These are phyloP conservation scores for Dinothrombium tinctorium DNA, from an alignment of 1,140 invertebrate species.

Conservation along the genomic window DNA sequence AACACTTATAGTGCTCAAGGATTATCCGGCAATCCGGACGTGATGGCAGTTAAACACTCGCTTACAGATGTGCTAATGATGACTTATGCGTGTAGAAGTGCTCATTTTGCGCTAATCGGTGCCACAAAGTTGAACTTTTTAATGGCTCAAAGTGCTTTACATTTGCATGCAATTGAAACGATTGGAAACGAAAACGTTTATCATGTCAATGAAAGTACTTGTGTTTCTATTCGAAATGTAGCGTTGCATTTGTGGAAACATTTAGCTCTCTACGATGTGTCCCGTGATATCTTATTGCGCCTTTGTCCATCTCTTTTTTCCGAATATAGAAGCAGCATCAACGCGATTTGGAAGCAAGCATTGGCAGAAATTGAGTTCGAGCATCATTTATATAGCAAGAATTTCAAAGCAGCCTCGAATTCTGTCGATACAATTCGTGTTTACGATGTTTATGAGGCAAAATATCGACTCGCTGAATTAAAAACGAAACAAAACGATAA, in stretches of 20 bases:
- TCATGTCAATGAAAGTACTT: constrained; percentile 9
- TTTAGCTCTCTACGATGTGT: constrained; percentile 1
- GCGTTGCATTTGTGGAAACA: constrained; percentile 9
- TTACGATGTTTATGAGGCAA: constrained; percentile 1
- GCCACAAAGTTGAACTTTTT: constrained; percentile 6
- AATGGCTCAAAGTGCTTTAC: constrained; percentile 5
- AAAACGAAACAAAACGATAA: constrained; percentile 1
- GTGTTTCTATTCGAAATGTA: constrained; percentile 8
- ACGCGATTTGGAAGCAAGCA: constrained; percentile 5
- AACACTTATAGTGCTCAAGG: not conserved
- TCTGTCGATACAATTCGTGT: not conserved
- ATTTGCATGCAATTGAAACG: constrained; percentile 8
- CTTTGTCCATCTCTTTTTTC: constrained; percentile 4
- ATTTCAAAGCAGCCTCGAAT: constrained; percentile 7
- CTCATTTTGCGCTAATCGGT: constrained; percentile 6
- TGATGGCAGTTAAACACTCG: constrained; percentile 9
- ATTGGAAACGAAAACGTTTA: constrained; percentile 8
- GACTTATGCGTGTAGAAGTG: constrained; percentile 6
- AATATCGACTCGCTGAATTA: constrained; percentile 3
- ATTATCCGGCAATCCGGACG: not conserved
- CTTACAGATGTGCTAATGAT: constrained; percentile 10
- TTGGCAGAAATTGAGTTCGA: constrained; percentile 12
- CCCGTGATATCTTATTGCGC: constrained; percentile 4
- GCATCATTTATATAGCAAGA: constrained; percentile 1
- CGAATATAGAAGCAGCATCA: constrained; percentile 1